phyloP scores from a whole-genome alignment of 1,140 invertebrate species.

The Lordiphosa mommai region DNA sequence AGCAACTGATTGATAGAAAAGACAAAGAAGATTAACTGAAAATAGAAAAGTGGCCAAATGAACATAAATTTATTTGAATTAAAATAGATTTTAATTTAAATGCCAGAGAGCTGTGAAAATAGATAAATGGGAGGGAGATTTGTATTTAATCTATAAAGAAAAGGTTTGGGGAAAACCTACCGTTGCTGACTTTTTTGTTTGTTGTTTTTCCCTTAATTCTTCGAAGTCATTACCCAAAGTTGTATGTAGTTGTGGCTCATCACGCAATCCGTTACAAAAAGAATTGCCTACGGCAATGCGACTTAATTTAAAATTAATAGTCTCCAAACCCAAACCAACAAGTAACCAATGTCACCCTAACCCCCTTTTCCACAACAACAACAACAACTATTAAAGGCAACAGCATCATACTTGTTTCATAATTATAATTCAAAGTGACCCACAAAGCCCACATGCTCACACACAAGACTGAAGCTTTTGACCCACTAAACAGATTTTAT shows the following conservation, averaged over 20 bases:
- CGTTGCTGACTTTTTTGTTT: no score
- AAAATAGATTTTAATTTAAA: conserved; percentile 18
- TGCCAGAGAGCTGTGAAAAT: no score
- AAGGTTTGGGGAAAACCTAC: no score
- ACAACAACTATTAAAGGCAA: conserved; percentile 13
- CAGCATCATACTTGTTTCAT: conserved; percentile 21
- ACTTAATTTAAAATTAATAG: conserved; percentile 45
- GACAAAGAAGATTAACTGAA: conserved; percentile 6
- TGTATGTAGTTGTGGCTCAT: neutral
- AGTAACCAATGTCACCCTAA: no score
- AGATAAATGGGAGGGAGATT: no score
- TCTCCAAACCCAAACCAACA: neutral
- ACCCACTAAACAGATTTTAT: conserved; percentile 42
- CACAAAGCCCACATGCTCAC: conserved; percentile 20
- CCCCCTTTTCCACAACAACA: neutral
- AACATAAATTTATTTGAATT: conserved; percentile 1
- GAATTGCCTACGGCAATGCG: conserved; percentile 33
- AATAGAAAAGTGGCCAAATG: conserved; percentile 11
- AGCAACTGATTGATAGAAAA: conserved; percentile 33
- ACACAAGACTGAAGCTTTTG: conserved; percentile 20
- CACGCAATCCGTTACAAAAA: neutral
- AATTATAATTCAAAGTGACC: conserved; percentile 48
- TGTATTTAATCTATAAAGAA: no score
- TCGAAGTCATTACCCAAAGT: neutral
- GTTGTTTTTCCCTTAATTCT: neutral